Conservation (phyloP, 2,113 vertebrate genomes). For the Sorex fumeus region DNA sequence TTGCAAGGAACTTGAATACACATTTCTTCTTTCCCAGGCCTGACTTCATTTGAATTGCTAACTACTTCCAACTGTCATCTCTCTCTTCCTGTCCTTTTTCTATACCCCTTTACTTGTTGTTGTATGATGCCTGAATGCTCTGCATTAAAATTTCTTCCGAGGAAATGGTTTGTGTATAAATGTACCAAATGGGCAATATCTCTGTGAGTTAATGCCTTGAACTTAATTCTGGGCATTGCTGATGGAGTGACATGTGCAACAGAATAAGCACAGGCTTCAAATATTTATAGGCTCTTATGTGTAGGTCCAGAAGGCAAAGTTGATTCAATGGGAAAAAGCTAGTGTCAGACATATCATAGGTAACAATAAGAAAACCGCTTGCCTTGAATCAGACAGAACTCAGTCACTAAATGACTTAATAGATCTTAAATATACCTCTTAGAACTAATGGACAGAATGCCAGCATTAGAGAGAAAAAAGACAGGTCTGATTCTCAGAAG, state of each 20-base stretch:
- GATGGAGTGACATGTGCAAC: not conserved
- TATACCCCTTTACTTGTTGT: not conserved
- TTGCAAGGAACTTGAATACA: not conserved
- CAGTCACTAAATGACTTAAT: not conserved
- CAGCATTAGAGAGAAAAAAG: not conserved
- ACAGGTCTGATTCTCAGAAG: not conserved
- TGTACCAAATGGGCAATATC: not conserved
- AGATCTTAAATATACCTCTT: not conserved
- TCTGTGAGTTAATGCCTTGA: slow-evolving; percentile 19
- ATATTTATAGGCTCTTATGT: not conserved
- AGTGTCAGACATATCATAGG: not conserved
- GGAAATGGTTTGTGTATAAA: slow-evolving; percentile 47
- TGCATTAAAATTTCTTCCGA: slow-evolving; percentile 43
- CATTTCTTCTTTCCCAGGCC: not conserved
- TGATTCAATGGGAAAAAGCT: not conserved
- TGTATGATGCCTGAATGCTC: not conserved
- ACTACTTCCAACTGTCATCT: not conserved
- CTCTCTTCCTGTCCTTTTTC: not conserved
- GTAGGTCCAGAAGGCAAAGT: not conserved
- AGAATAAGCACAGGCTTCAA: not conserved
- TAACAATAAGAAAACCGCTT: not conserved
- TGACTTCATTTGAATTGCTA: not conserved
- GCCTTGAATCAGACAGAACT: not conserved
- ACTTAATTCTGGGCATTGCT: slow-evolving; percentile 24
- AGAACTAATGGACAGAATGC: not conserved